These are phyloP conservation scores for Formica exsecta DNA, from an alignment of 1,140 invertebrate genomes.

Conservation along the genomic window DNA sequence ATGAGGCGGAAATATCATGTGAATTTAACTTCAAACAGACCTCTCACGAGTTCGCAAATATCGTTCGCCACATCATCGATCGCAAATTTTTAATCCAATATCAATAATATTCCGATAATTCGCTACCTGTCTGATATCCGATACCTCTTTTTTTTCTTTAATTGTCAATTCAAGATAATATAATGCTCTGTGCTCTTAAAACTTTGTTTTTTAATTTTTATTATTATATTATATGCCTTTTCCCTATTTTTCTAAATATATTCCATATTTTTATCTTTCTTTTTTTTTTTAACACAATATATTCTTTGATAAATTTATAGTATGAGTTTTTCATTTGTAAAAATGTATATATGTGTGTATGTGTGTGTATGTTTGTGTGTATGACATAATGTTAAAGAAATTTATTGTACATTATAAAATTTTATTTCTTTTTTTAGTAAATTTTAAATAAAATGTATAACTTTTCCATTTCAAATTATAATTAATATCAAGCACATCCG, in stretches of 20 bases:
- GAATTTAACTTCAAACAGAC: constrained; percentile 33
- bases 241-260: not conserved
- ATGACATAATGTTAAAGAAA: not conserved
- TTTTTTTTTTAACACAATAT: not conserved
- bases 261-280: not conserved
- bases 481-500: not conserved
- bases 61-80: not conserved
- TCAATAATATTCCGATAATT: constrained; percentile 13
- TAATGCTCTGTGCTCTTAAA: not conserved
- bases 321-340: not conserved
- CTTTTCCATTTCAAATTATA: not conserved
- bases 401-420: not conserved
- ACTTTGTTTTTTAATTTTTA: not conserved
- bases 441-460: not conserved
- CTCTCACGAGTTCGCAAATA: not conserved
- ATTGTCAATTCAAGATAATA: not conserved
- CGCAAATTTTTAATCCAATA: constrained; percentile 41
- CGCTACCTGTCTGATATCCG: not conserved
- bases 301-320: constrained; percentile 14
- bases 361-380: not conserved
- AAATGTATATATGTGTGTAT: not conserved
- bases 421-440: not conserved
- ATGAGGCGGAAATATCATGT: not conserved
- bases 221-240: not conserved
- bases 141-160: not conserved